Evolutionary conservation across 53 echinoderm and acorn worm species (phyloP).

Genomic region (Henricia sp.): DNA sequence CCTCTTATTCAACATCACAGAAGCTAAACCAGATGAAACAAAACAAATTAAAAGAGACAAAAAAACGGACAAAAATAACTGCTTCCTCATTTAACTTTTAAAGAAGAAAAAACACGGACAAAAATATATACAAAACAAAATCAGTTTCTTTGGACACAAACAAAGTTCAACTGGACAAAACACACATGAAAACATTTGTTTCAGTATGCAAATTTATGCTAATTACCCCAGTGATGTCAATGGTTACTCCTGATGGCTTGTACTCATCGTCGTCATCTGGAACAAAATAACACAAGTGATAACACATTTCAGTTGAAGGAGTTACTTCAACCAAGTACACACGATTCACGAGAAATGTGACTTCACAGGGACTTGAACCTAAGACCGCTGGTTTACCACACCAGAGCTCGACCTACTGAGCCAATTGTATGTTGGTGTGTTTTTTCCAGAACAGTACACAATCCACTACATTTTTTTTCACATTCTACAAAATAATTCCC

Average conservation of each 20-base stretch:
- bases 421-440: too few relatives aligned
- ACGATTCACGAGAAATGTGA: too few relatives aligned
- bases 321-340: too few relatives aligned
- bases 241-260: slow-evolving; percentile 57
- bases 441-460: too few relatives aligned
- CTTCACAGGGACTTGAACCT: too few relatives aligned
- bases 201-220: slow-evolving; percentile 61
- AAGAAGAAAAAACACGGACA: neutral
- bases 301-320: too few relatives aligned
- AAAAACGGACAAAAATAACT: neutral
- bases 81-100: neutral
- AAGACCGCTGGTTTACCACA: too few relatives aligned
- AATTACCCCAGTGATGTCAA: slow-evolving; percentile 89
- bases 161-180: slow-evolving; percentile 5
- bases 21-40: too few relatives aligned
- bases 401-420: too few relatives aligned
- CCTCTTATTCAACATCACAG: too few relatives aligned
- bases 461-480: too few relatives aligned
- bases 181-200: neutral
- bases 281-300: neutral
- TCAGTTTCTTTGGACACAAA: neutral
- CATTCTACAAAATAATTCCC: too few relatives aligned
- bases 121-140: neutral
- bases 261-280: slow-evolving; percentile 23
- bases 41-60: neutral